Evolutionary conservation across 2,888 invertebrate genomes (phyloP), one percentile per base, ranked within the genome.

Genomic region (Epinotia brunnichana): DNA sequence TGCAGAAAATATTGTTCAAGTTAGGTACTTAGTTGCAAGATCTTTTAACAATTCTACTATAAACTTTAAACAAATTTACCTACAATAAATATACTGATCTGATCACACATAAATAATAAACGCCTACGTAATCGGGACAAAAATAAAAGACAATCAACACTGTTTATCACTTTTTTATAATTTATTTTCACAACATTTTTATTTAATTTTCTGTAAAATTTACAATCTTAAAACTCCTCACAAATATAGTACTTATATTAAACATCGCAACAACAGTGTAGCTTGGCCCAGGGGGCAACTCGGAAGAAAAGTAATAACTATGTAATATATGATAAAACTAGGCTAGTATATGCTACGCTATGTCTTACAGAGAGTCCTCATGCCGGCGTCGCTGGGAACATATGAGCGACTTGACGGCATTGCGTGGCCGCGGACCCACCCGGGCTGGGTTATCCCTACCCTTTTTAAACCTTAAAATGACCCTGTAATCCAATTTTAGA

Each of bases 101-200:
- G 35, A 9, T 35, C 35, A 35, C 35, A 35, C 9, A 7, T 9
- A 24, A n/a, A 21, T 51, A 67, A 66, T 74, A 69, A 70, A 59
- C 70, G 51, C 60, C 68, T 48, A 62, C 19, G 61, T 63, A 21
- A 61, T 39, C 2, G 72, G 62, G 70, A 68, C 69, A 51, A 77
- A 82, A 90, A 89, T 86, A 84, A 88, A 88, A 91, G 83, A 84
- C 86, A 81, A 79, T 68, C 76, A 75, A 86, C 87, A 90, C 82
- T 88, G 90, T 92, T 92, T 93, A 92, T 93, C 91, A 92, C 91
- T 90, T 93, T 92, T 91, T 93, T 92, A 91, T 91, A 91, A 90
- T 92, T 92, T 91, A 91, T 92, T 92, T 92, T 91, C 92, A 92
- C 92, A 92, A 92, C 92, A 91, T 92, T 92, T 92, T 90, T 88